phyloP scores from a whole-genome alignment of 1,140 invertebrate genomes.

The Achroia grisella region DNA sequence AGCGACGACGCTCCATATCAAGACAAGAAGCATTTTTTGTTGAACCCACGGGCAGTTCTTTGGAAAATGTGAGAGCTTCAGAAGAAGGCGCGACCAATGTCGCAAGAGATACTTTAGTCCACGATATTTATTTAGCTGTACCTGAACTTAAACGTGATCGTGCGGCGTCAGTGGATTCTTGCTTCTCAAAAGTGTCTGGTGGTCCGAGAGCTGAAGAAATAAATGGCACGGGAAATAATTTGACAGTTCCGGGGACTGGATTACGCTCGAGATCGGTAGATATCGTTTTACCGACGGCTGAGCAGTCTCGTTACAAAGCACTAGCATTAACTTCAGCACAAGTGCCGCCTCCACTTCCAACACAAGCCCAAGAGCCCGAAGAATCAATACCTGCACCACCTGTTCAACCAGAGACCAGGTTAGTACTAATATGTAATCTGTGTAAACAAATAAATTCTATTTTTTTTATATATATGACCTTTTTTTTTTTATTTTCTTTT shows the following conservation, averaged over 20 bases:
- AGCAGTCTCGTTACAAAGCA: constrained; percentile 88
- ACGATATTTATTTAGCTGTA: constrained; percentile 87
- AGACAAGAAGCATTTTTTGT: constrained; percentile 86
- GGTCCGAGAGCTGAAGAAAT: constrained; percentile 80
- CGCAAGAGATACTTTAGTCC: constrained; percentile 72
- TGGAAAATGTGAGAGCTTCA: constrained; percentile 78
- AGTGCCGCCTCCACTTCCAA: constrained; percentile 34
- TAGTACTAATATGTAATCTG: constrained; percentile 20
- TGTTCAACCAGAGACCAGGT: constrained; percentile 43
- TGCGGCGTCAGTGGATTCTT: constrained; percentile 89
- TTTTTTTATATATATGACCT: too few relatives aligned
- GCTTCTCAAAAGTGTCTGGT: constrained; percentile 81
- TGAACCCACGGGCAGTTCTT: constrained; percentile 79
- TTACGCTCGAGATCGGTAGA: constrained; percentile 91
- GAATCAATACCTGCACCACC: constrained; percentile 23
- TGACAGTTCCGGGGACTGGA: constrained; percentile 78
- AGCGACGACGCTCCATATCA: constrained; percentile 79
- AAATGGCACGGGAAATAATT: constrained; percentile 75
- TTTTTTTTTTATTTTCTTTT: too few relatives aligned
- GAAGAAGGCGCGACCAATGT: constrained; percentile 71
- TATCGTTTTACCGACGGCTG: constrained; percentile 90
- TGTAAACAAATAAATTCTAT: too few relatives aligned
- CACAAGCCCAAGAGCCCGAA: constrained; percentile 26
- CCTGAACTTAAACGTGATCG: constrained; percentile 86
- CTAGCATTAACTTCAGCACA: constrained; percentile 75